phyloP scores from a whole-genome alignment of 92 coral and sea anemone species.

The Nematostella vectensis region DNA sequence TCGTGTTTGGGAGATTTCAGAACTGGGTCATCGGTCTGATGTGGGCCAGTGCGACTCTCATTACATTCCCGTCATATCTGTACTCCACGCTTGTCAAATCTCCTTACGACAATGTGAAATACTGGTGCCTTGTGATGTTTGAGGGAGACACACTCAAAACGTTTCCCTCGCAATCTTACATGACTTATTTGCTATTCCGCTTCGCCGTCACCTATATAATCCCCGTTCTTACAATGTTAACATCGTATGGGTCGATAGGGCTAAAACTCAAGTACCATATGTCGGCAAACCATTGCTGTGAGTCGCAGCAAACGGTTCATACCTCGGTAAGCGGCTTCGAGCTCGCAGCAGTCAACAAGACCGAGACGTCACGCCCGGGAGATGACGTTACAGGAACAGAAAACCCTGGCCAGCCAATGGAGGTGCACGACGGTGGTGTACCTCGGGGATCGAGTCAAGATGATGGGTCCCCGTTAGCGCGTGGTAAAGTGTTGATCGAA shows the following conservation, averaged over 20 bases:
- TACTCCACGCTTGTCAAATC: constrained; percentile 9
- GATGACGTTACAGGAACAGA: too few species aligned
- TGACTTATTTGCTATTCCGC: constrained; percentile 3
- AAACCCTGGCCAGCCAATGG: too few species aligned
- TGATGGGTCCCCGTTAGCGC: constrained; percentile 3
- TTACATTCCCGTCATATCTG: constrained; percentile 20
- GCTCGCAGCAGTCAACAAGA: background rate
- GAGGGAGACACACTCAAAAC: constrained; percentile 9
- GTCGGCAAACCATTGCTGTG: too few species aligned
- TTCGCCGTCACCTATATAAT: constrained; percentile 28
- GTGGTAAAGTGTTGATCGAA: constrained; percentile 7
- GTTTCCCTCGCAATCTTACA: background rate
- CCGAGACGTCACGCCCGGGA: too few species aligned
- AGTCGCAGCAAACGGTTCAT: background rate
- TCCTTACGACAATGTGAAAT: constrained; percentile 6
- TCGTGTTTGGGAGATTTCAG: background rate
- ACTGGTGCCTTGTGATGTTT: constrained; percentile 28
- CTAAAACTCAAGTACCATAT: constrained; percentile 20
- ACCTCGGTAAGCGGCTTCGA: background rate
- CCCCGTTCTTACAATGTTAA: constrained; percentile 34
- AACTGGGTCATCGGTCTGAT: constrained; percentile 3
- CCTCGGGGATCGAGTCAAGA: too few species aligned
- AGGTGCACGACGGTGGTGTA: too few species aligned
- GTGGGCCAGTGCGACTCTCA: constrained; percentile 27
- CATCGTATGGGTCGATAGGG: constrained; percentile 45